Evolutionary conservation across 2,888 invertebrate genomes (phyloP), one percentile per base, ranked within the genome.

Genomic region (Andrena fulva): DNA sequence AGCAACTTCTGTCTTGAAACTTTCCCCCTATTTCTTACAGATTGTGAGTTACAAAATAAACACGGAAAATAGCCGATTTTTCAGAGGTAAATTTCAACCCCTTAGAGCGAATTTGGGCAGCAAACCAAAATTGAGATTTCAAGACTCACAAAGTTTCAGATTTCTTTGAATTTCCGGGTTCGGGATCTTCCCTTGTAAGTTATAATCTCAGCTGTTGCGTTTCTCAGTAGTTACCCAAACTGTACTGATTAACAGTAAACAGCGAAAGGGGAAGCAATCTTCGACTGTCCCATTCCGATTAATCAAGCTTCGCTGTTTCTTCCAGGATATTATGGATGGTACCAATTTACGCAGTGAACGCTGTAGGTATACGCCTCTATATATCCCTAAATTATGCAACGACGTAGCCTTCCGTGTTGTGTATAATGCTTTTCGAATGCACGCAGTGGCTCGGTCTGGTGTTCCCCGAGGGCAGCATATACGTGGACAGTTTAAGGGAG

Each of bases 311-410:
- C 50, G 4, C 74, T 73, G 70, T 82, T 73, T 89, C 86, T 87
- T 95, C 87, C 94, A 97, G 98, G 94, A 97, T 99, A 94, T 93
- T 99, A 88, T 99, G 99, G 98, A 99, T 99, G 99, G 99, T 99
- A 72, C 99, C 99, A 82, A 98, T 99, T 90, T 99, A 99, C 95
- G 98, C 98, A 56, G 94, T 98, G 8, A 98, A 99, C 96, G 98
- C 99, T 87, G 97, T 97, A 95, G 96, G 97, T 95, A 91, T 67
- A 84, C 27, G n/a, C 10, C 29, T 62, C 3, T 31, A 12, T 10
- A 2, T 50, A 35, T 33, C 6, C 27, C 16, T n/a, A 12, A 31
- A 48, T 24, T 35, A 50, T 10, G 5, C 4, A 29, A 52, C 59
- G n/a, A 2, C 7, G 8, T n/a, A 48, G 16, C 59, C 48, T 67